Evolutionary conservation across 2,888 invertebrate genomes (phyloP).

Genomic region (Sicus ferrugineus): DNA sequence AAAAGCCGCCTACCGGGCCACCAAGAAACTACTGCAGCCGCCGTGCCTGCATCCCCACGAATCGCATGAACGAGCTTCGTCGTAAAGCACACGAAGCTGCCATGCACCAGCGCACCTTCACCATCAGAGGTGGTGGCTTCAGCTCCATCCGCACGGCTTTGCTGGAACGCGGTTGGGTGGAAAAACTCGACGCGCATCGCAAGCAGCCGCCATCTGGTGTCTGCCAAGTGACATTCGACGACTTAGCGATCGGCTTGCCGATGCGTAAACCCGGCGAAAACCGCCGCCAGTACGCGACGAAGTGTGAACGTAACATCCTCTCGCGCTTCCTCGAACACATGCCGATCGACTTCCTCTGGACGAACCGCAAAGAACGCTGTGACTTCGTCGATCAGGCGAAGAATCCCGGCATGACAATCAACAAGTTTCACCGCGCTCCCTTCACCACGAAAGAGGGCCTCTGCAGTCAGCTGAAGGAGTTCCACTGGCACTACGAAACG

Average conservation of each 20-base stretch:
- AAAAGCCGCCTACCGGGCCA: slow-evolving; percentile 42
- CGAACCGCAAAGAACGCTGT: slow-evolving; percentile 79
- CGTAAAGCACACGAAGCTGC: slow-evolving; percentile 73
- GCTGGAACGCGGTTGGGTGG: slow-evolving; percentile 74
- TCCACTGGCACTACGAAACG: slow-evolving; percentile 86
- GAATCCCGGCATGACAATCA: slow-evolving; percentile 74
- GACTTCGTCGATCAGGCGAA: slow-evolving; percentile 63
- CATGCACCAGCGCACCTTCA: slow-evolving; percentile 73
- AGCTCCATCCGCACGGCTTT: slow-evolving; percentile 76
- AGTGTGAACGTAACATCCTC: slow-evolving; percentile 75
- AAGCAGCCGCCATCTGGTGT: slow-evolving; percentile 52
- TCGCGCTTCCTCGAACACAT: slow-evolving; percentile 81
- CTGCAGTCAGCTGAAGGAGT: slow-evolving; percentile 78
- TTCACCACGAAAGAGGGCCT: slow-evolving; percentile 94
- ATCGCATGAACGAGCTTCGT: slow-evolving; percentile 72
- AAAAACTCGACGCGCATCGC: slow-evolving; percentile 62
- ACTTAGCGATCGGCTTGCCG: slow-evolving; percentile 60
- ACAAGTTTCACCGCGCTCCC: slow-evolving; percentile 83
- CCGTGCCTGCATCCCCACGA: slow-evolving; percentile 69
- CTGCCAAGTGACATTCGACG: slow-evolving; percentile 59
- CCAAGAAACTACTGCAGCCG: slow-evolving; percentile 56
- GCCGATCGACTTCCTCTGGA: slow-evolving; percentile 89
- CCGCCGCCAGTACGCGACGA: slow-evolving; percentile 68
- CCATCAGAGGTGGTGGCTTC: slow-evolving; percentile 74
- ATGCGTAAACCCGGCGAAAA: slow-evolving; percentile 62